phyloP scores from a whole-genome alignment of 2,888 invertebrate species.

The Ichneumoninae sp. region DNA sequence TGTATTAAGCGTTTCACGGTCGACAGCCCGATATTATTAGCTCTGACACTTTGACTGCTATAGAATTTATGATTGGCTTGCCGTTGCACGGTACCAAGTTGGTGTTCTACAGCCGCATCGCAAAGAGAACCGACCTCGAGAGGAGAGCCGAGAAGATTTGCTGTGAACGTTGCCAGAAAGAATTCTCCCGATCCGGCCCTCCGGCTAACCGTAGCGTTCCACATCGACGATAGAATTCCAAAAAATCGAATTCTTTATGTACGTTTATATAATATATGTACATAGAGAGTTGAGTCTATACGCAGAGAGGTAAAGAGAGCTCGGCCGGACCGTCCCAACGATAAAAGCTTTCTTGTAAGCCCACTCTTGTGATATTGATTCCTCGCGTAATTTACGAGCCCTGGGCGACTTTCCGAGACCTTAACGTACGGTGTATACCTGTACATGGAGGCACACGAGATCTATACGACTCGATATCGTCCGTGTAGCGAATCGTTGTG shows the following conservation, averaged over 20 bases:
- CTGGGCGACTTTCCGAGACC: slow-evolving; percentile 52
- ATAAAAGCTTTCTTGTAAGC: slow-evolving; percentile 72
- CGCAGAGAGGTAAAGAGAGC: slow-evolving; percentile 3
- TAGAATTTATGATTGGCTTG: slow-evolving; percentile 68
- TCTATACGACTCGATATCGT: slow-evolving; percentile 4
- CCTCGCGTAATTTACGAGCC: slow-evolving; percentile 70
- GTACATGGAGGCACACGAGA: background rate
- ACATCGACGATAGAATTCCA: slow-evolving; percentile 30
- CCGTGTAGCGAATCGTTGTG: slow-evolving; percentile 18
- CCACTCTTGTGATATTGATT: slow-evolving; percentile 73
- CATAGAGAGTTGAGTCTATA: background rate
- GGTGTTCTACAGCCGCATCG: slow-evolving; percentile 24
- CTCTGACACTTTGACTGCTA: slow-evolving; percentile 67
- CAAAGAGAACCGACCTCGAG: slow-evolving; percentile 2
- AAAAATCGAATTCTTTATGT: slow-evolving; percentile 39
- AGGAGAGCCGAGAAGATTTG: slow-evolving; percentile 17
- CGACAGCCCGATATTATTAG: slow-evolving; percentile 69
- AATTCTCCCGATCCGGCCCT: background rate
- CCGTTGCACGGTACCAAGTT: slow-evolving; percentile 34
- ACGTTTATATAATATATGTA: slow-evolving; percentile 6
- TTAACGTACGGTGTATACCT: background rate
- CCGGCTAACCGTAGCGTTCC: background rate
- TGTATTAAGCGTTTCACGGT: slow-evolving; percentile 62
- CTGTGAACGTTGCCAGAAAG: slow-evolving; percentile 25
- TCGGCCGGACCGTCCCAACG: slow-evolving; percentile 51